Conservation (phyloP, 2,888 invertebrate species). For the Macrosiphum euphorbiae region DNA sequence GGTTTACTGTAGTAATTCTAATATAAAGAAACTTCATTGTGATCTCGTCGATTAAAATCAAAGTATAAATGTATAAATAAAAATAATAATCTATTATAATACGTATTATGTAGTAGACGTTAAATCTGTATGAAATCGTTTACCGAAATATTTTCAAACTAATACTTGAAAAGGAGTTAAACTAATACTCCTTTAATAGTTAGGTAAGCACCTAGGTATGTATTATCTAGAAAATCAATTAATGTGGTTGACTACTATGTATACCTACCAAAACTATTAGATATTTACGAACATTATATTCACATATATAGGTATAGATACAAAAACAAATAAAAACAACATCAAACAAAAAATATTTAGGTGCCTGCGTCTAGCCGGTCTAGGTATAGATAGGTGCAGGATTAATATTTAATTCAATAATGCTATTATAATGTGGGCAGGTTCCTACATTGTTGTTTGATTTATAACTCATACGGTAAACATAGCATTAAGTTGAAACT, state of each 20-base stretch:
- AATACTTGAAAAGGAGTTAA: not conserved
- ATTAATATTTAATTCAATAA: conserved; percentile 29
- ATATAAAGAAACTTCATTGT: not conserved
- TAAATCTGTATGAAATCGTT: not conserved
- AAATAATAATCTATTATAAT: not conserved
- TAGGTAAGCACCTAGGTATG: not conserved
- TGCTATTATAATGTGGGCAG: not conserved
- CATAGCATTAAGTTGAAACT: conserved; percentile 17
- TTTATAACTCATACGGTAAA: conserved; percentile 27
- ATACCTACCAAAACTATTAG: not conserved
- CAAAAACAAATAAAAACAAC: not conserved
- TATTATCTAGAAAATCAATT: not conserved
- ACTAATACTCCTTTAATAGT: not conserved
- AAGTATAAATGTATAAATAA: not conserved
- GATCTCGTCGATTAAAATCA: conserved; percentile 30
- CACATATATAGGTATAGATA: not conserved
- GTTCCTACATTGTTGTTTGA: not conserved
- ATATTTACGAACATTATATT: not conserved
- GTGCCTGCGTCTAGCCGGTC: not conserved
- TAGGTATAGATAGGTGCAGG: not conserved
- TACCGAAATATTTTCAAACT: not conserved
- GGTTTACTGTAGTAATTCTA: not conserved
- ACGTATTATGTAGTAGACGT: not conserved
- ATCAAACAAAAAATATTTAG: not conserved
- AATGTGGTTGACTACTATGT: not conserved